phyloP scores from a whole-genome alignment of 1,140 invertebrate genomes.

The Ips typographus region DNA sequence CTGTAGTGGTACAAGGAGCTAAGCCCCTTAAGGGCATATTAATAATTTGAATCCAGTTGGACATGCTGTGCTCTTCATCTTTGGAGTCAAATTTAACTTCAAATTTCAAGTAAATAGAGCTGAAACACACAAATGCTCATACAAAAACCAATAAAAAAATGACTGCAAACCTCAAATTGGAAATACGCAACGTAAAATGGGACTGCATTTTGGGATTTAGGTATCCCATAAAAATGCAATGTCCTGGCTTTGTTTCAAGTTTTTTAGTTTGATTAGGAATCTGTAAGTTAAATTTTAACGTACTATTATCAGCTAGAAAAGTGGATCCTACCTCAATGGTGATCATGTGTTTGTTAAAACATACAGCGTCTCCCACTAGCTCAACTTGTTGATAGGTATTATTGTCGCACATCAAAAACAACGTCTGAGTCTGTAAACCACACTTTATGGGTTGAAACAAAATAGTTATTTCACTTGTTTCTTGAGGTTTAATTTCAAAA shows the following conservation, averaged over 20 bases:
- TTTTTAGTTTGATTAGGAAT: conserved; percentile 16
- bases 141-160: neutral
- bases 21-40: neutral
- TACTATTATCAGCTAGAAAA: too few relatives aligned
- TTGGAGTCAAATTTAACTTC: conserved; percentile 8
- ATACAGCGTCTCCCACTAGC: conserved; percentile 39
- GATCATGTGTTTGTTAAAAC: conserved; percentile 35
- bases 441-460: conserved; percentile 36
- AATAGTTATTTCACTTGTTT: conserved; percentile 39
- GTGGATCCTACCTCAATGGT: conserved; percentile 27
- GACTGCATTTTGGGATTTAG: neutral
- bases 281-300: conserved; percentile 15
- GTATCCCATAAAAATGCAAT: conserved; percentile 35
- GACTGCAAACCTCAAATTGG: conserved; percentile 28
- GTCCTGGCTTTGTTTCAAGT: conserved; percentile 10
- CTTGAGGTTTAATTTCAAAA: conserved; percentile 38
- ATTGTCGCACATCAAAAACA: conserved; percentile 41
- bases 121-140: conserved; percentile 7
- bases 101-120: conserved; percentile 21
- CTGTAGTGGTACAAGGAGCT: conserved; percentile 25
- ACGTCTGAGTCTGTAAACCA: conserved; percentile 35
- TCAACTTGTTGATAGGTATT: conserved; percentile 40
- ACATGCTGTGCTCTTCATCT: conserved; percentile 7
- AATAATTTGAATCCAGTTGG: conserved; percentile 30
- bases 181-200: conserved; percentile 18